phyloP scores from a whole-genome alignment of 2,113 vertebrate species.

The Phrynosoma platyrhinos region DNA sequence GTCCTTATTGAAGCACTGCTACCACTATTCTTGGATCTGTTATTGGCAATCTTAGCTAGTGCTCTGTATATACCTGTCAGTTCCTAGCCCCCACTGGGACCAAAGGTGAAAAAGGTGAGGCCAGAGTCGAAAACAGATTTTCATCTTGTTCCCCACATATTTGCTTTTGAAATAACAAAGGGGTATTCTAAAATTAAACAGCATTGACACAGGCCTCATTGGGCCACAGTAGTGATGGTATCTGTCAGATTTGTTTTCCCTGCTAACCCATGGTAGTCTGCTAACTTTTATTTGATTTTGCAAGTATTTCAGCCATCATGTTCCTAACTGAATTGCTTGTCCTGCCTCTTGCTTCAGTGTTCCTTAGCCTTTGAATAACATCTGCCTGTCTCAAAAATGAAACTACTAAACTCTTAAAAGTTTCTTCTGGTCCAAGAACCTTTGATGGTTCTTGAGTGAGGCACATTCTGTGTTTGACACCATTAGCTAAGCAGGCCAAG shows the following conservation, averaged over 20 bases:
- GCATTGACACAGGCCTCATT: slow-evolving; percentile 11
- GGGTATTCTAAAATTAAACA: slow-evolving; percentile 22
- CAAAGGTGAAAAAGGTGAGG: slow-evolving; percentile 6
- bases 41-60: accelerated
- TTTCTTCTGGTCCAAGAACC: not conserved
- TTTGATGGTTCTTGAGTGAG: not conserved
- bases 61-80: accelerated
- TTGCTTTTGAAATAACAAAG: slow-evolving; percentile 34
- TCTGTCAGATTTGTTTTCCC: slow-evolving; percentile 1
- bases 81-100: accelerated
- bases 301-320: slow-evolving; percentile 26
- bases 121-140: slow-evolving; percentile 13
- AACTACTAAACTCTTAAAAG: not conserved
- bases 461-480: not conserved
- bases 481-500: not conserved
- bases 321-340: slow-evolving; percentile 28
- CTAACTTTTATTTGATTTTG: slow-evolving; percentile 25
- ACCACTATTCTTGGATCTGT: accelerated
- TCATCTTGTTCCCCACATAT: slow-evolving; percentile 8
- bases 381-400: not conserved
- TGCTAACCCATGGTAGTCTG: slow-evolving; percentile 16
- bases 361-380: not conserved
- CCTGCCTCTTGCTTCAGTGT: not conserved
- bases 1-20: not conserved
- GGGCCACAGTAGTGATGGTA: not conserved